A percentile compares a stretch with the other conserved stretches of the same genome.
These are phyloP conservation scores for Gymnothorax javanicus DNA, from an alignment of 2,797 vertebrate species.

Conservation along the genomic window DNA sequence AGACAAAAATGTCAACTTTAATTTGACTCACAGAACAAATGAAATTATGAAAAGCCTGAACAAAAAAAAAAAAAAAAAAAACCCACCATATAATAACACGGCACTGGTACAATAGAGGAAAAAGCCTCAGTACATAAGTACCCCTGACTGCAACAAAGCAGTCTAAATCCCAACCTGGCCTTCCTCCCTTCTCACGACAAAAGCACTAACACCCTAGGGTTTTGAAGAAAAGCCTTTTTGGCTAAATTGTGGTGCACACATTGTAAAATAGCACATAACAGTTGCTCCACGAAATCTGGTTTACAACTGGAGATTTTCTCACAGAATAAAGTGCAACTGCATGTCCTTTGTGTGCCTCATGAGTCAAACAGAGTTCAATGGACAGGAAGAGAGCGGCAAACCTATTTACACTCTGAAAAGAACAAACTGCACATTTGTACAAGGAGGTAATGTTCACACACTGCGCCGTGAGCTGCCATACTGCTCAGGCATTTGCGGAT, in stretches of 20 bases:
- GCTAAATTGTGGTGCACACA: not conserved
- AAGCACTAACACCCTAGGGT: not conserved
- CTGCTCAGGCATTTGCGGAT: not conserved
- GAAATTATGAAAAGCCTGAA: constrained; percentile 45
- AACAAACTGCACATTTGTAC: not conserved
- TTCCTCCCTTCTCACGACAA: not conserved
- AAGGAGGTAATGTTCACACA: too few relatives aligned
- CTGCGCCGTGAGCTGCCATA: too few relatives aligned
- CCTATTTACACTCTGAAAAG: not conserved
- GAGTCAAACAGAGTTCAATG: not conserved
- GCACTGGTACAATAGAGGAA: constrained; percentile 30
- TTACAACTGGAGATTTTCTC: not conserved
- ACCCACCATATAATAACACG: constrained; percentile 38
- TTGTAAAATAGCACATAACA: not conserved
- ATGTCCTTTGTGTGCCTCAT: not conserved
- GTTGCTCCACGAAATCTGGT: not conserved
- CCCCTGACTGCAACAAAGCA: constrained; percentile 3
- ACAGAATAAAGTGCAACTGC: not conserved
- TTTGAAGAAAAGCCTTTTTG: not conserved
- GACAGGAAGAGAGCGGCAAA: not conserved
- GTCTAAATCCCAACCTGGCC: constrained; percentile 32
- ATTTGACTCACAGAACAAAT: constrained; percentile 49
- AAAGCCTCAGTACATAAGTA: not conserved
- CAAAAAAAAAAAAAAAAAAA: constrained; percentile 38
- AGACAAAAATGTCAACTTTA: constrained; percentile 40